Percentiles rank a stretch among this genome's conserved stretches.
phyloP scores from a whole-genome alignment of 2,888 invertebrate genomes.

The Macropis europaea region DNA sequence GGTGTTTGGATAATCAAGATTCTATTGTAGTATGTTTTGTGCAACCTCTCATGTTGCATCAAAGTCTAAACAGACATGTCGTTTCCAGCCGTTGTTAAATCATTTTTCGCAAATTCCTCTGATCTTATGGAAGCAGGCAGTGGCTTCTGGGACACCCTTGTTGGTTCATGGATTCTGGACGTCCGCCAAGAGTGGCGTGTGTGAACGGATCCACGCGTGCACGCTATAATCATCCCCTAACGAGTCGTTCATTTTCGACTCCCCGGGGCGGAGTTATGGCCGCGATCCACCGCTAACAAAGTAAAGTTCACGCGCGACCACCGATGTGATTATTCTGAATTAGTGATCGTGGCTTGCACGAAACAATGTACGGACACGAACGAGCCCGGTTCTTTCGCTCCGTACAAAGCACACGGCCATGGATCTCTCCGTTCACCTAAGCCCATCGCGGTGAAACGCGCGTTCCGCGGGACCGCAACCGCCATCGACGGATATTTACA shows the following conservation, averaged over 20 bases:
- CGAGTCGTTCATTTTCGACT: not conserved
- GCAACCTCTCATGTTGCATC: too few relatives aligned
- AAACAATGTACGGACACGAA: too few relatives aligned
- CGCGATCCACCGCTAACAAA: slow-evolving; percentile 18
- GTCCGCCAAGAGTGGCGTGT: not conserved
- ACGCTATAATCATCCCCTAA: not conserved
- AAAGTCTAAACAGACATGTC: too few relatives aligned
- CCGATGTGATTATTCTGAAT: slow-evolving; percentile 2
- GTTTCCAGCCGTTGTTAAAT: too few relatives aligned
- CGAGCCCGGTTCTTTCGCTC: not conserved
- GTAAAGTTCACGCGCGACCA: not conserved
- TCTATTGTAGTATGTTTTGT: too few relatives aligned
- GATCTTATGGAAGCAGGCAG: too few relatives aligned
- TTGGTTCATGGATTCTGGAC: not conserved
- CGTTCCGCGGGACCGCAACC: slow-evolving; percentile 1
- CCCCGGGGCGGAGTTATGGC: not conserved
- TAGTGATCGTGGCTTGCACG: not conserved
- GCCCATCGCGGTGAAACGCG: not conserved
- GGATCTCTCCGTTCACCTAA: not conserved
- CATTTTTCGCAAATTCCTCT: too few relatives aligned
- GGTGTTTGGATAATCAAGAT: too few relatives aligned
- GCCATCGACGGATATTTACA: slow-evolving; percentile 24
- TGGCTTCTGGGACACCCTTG: too few relatives aligned
- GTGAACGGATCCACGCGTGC: not conserved
- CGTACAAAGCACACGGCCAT: too few relatives aligned